Evolutionary conservation across 2,797 vertebrate genomes (phyloP), one percentile per base, ranked within the genome.

Genomic region (Artibeus jamaicensis): DNA sequence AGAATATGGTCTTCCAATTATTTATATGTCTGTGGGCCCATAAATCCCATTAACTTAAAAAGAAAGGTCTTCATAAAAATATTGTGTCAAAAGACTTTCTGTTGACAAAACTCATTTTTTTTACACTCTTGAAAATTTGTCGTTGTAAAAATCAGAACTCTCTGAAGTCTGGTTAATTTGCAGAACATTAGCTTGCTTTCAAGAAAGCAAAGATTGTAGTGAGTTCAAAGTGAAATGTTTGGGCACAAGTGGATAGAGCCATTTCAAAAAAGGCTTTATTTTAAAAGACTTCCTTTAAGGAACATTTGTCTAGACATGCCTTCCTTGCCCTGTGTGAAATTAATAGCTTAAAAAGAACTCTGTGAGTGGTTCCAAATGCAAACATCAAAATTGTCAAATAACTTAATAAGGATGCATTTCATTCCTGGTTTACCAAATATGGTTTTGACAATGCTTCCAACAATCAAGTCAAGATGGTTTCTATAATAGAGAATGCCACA

Each of bases 391-490:
- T 81, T 96, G 85, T 89, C 97, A 91, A 97, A 96, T 97, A 96
- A 97, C 70, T 97, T 96, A 96, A 95, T 96, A 96, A 98, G 86
- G 94, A 97, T 95, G 70, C n/a, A 95, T 97, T 97, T 97, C 96
- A 98, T 98, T 98, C 96, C 86, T 97, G 97, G 96, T 94, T 98
- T 96, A 97, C 97, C 97, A 95, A 96, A 93, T 96, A 96, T 6
- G 78, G 96, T 89, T 96, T 97, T 94, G 79, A 95, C 96, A 93
- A 44, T 91, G 81, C 62, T 97, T 96, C 97, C 74, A 91, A 74
- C 15, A 96, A 94, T 93, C 82, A 91, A 86, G 86, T 94, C 86
- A 89, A 87, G 88, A 89, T 93, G 83, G 83, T 96, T 98, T 97
- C 86, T 96, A 78, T 86, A 95, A 90, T 78, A 65, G 55, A 93